A percentile compares a stretch with the other conserved stretches of the same genome.
phyloP scores from a whole-genome alignment of 2,797 vertebrate species.

The Parauchenoglanis punctatus region DNA sequence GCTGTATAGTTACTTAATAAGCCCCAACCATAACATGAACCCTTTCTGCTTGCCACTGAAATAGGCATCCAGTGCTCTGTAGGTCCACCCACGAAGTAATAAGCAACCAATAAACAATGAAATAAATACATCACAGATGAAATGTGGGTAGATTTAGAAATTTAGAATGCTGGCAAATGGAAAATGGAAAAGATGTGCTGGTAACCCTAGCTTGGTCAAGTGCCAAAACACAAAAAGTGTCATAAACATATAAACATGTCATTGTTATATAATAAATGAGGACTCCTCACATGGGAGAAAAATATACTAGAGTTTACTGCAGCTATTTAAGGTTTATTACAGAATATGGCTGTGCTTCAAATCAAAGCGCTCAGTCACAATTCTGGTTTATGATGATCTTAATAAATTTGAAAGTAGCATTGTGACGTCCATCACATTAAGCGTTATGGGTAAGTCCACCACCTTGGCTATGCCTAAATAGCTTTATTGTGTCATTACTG shows the following conservation, averaged over 20 bases:
- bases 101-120: conserved; percentile 1
- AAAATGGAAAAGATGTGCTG: neutral
- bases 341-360: conserved; percentile 18
- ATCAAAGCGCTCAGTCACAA: conserved; percentile 32
- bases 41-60: neutral
- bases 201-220: neutral
- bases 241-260: neutral
- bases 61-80: neutral
- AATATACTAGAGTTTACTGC: neutral
- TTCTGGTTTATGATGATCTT: neutral
- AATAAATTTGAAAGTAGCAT: neutral
- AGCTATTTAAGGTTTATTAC: conserved; percentile 36
- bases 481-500: conserved; percentile 38
- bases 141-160: conserved; percentile 5
- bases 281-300: neutral
- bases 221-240: neutral
- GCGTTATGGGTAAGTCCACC: neutral
- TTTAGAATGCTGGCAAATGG: neutral
- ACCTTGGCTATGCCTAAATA: conserved; percentile 18
- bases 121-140: neutral
- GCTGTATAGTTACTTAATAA: conserved; percentile 53
- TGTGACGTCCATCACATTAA: neutral
- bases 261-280: neutral
- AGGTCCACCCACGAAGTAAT: neutral
- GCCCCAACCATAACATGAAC: conserved; percentile 15